Conservation (phyloP, 1,140 invertebrate genomes). For the Linepithema humile region DNA sequence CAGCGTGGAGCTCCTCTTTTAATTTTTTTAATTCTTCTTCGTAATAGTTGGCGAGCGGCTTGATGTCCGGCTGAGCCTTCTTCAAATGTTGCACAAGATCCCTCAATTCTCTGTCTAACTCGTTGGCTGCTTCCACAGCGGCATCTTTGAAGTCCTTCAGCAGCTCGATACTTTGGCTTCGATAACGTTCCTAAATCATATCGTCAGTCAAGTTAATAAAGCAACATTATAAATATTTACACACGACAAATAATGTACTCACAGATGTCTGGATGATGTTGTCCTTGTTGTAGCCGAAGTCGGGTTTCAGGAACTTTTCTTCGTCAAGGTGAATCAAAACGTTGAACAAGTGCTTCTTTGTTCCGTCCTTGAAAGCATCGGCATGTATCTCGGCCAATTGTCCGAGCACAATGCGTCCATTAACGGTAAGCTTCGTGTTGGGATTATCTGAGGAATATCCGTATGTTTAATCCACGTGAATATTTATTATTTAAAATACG, state of each 20-base stretch:
- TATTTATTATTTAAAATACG: neutral
- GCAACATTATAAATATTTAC: neutral
- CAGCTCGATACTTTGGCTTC: conserved; percentile 62
- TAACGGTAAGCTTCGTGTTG: conserved; percentile 85
- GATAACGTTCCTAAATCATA: conserved; percentile 64
- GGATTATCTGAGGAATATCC: conserved; percentile 77
- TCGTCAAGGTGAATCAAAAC: conserved; percentile 87
- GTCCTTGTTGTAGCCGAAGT: conserved; percentile 87
- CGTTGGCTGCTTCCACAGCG: conserved; percentile 79
- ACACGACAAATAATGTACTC: conserved; percentile 53
- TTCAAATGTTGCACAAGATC: conserved; percentile 84
- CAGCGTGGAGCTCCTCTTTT: conserved; percentile 87
- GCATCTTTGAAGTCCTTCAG: conserved; percentile 80
- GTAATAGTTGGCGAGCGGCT: conserved; percentile 86
- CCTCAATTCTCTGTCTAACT: conserved; percentile 76
- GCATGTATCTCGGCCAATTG: conserved; percentile 88
- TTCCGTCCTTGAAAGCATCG: conserved; percentile 84
- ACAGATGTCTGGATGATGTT: conserved; percentile 84
- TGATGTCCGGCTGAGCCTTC: conserved; percentile 86
- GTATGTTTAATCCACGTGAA: neutral
- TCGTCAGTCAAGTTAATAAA: neutral
- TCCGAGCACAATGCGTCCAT: conserved; percentile 86
- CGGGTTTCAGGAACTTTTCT: conserved; percentile 88
- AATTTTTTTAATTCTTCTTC: conserved; percentile 86
- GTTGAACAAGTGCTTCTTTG: conserved; percentile 86